These are phyloP conservation scores for Drosophila picticornis DNA, from an alignment of 2,888 invertebrate genomes.

Conservation along the genomic window DNA sequence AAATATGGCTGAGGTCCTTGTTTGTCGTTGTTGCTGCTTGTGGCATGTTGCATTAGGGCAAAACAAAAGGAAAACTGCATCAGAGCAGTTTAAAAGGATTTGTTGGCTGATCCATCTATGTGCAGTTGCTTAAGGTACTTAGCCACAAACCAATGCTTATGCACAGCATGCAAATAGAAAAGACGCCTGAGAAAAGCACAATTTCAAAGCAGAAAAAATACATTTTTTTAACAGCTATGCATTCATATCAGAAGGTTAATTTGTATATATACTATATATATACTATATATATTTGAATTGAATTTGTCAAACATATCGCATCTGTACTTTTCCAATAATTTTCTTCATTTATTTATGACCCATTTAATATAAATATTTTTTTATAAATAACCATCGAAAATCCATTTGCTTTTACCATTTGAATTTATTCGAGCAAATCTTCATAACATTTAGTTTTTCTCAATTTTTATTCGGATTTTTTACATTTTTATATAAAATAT, in stretches of 20 bases:
- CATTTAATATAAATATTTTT: not conserved
- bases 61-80: constrained; percentile 56
- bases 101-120: constrained; percentile 46
- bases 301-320: not conserved
- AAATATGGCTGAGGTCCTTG: constrained; percentile 50
- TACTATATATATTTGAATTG: too few relatives aligned
- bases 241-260: too few relatives aligned
- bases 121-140: constrained; percentile 42
- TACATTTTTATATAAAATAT: not conserved
- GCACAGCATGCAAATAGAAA: constrained; percentile 37
- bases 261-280: not conserved
- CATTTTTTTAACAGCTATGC: too few relatives aligned
- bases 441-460: not conserved
- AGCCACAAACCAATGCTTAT: constrained; percentile 25
- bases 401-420: not conserved
- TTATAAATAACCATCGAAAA: not conserved
- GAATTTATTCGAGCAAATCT: not conserved
- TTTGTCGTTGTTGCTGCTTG: constrained; percentile 33
- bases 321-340: too few relatives aligned
- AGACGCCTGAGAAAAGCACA: constrained; percentile 40
- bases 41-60: constrained; percentile 60
- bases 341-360: not conserved
- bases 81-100: constrained; percentile 72
- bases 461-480: not conserved
- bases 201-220: constrained; percentile 12